Evolutionary conservation across 2,113 vertebrate genomes (phyloP).

Genomic region (Camelus dromedarius): DNA sequence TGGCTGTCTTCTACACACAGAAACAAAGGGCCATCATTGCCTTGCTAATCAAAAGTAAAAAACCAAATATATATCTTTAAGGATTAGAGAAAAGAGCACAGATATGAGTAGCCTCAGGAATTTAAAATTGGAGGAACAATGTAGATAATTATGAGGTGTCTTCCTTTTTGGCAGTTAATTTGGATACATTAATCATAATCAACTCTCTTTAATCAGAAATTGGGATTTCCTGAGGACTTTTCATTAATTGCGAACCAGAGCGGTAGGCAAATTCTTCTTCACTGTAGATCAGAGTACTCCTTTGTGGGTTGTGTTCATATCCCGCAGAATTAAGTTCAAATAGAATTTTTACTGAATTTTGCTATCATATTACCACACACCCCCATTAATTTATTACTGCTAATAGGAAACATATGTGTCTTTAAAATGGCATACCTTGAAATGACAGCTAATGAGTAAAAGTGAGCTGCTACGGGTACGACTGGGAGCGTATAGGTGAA

Average conservation of each 20-base stretch:
- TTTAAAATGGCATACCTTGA: background rate
- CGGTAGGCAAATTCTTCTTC: constrained; percentile 67
- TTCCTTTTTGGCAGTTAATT: constrained; percentile 69
- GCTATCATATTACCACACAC: constrained; percentile 61
- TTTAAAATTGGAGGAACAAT: constrained; percentile 51
- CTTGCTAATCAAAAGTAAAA: constrained; percentile 51
- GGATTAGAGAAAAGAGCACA: background rate
- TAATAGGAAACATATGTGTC: constrained; percentile 62
- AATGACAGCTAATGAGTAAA: constrained; percentile 52
- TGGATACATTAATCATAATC: constrained; percentile 79
- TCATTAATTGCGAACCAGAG: constrained; percentile 74
- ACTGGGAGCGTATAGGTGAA: background rate
- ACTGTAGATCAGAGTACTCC: constrained; percentile 69
- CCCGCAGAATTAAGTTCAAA: constrained; percentile 78
- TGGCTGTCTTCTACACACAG: constrained; percentile 31
- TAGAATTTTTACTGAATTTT: constrained; percentile 78
- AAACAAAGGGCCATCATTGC: constrained; percentile 19
- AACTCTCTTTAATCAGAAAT: constrained; percentile 81
- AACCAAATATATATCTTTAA: constrained; percentile 40
- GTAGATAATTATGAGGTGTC: constrained; percentile 53
- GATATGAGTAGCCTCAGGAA: constrained; percentile 58
- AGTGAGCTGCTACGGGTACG: constrained; percentile 14
- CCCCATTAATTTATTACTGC: constrained; percentile 69
- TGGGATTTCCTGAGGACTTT: constrained; percentile 80
- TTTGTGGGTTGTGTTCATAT: constrained; percentile 65